Conservation (phyloP, 1,140 invertebrate species). For the Drosophila ironensis region DNA sequence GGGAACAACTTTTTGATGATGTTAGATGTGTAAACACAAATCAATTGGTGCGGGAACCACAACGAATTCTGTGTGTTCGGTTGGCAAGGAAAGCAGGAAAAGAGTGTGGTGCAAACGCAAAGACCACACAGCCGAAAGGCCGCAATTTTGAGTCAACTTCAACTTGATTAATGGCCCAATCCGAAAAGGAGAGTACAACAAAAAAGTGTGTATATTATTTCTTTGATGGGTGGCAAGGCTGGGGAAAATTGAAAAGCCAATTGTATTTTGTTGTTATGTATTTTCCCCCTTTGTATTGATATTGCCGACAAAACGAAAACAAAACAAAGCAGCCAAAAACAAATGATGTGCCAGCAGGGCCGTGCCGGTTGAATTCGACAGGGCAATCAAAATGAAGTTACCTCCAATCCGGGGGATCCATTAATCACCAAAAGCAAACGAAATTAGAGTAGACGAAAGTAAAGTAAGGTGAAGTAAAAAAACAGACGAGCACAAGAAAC, state of each 20-base stretch:
- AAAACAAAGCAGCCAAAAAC: constrained; percentile 30
- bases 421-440: constrained; percentile 49
- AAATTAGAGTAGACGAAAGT: constrained; percentile 39
- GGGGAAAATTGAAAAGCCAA: constrained; percentile 70
- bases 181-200: constrained; percentile 8
- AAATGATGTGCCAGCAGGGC: constrained; percentile 58
- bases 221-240: not conserved
- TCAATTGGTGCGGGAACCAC: constrained; percentile 24
- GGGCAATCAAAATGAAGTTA: constrained; percentile 75
- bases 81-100: constrained; percentile 19
- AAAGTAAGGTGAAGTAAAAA: not conserved
- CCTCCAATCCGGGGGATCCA: constrained; percentile 52
- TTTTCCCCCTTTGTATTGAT: constrained; percentile 32
- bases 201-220: constrained; percentile 13
- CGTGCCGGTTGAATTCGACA: constrained; percentile 56
- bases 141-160: constrained; percentile 36
- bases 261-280: constrained; percentile 46
- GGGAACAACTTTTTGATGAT: constrained; percentile 30
- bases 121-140: constrained; percentile 33
- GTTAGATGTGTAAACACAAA: constrained; percentile 47
- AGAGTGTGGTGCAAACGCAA: constrained; percentile 31
- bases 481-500: not conserved
- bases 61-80: constrained; percentile 15
- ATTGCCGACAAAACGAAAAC: constrained; percentile 47
- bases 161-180: constrained; percentile 38